Evolutionary conservation across 2,797 vertebrate genomes (phyloP), one percentile per base, ranked within the genome.

Genomic region (Chromis chromis): DNA sequence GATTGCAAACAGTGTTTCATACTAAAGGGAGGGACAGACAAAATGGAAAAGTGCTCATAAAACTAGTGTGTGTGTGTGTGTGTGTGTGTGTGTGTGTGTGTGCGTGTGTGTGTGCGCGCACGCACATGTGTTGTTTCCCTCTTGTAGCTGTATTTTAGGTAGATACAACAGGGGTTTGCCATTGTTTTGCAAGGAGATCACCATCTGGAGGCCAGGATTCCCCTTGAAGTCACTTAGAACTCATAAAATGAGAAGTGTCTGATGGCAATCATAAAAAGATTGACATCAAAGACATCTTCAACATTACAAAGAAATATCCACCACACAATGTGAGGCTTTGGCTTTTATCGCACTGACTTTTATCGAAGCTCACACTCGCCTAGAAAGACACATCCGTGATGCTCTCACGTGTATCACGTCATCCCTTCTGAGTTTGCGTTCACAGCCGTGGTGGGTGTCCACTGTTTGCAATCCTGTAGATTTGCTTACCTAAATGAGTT

Each of bases 1-100:
- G 91, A 93, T 94, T 92, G 93, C 88, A 92, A 93, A 95, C 95
- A 95, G 94, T 94, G 92, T 94, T 93, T 95, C 85, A 93, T 93
- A 94, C 91, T 93, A 91, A 93, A 92, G 84, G 91, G 82, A 90
- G 79, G 85, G 80, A 81, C 75, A 85, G 76, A 86, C 74, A 84
- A 81, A 89, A 85, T 88, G 84, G 78, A 89, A 95, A 96, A 95
- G 94, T 95, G 94, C 94, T 93, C 86, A 78, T 80, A 87, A 90
- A 90, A 86, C 84, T 79, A 76, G 44, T 73, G 72, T 83, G 65
- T 74, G 78, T 69, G 52, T 65, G 33, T 64, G 53, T 67, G n/a
- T 70, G 75, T 69, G 70, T 70, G 77, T 66, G 63, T 59, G 28
- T 65, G n/a, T 64, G 21, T 54, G 65, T 48, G 61, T 64, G 54